phyloP scores from a whole-genome alignment of 37 sponge, comb jelly and placozoan genomes.

The Amphimedon queenslandica region DNA sequence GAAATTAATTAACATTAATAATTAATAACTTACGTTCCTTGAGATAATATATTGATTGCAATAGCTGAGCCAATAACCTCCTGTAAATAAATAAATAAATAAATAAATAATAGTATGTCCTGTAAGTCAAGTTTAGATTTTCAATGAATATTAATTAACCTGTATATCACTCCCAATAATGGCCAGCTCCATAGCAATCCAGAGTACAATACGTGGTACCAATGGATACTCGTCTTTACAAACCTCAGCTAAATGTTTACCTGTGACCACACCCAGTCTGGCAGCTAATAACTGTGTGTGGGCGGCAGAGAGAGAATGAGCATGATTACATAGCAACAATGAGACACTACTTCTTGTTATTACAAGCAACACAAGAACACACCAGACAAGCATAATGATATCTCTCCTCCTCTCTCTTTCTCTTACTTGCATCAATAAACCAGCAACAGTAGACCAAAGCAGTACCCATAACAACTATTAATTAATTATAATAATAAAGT shows the following conservation, averaged over 20 bases:
- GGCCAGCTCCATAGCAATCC: slow-evolving; percentile 91
- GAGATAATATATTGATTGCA: slow-evolving; percentile 80
- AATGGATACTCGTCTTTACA: slow-evolving; percentile 73
- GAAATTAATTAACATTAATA: not conserved
- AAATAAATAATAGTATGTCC: not conserved
- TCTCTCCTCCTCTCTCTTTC: too few relatives aligned
- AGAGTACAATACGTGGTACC: slow-evolving; percentile 76
- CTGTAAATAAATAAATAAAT: slow-evolving; percentile 15
- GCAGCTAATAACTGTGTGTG: slow-evolving; percentile 66
- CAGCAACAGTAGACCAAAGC: slow-evolving; percentile 79
- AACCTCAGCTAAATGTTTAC: slow-evolving; percentile 88
- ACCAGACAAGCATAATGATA: too few relatives aligned
- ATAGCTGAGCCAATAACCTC: slow-evolving; percentile 97
- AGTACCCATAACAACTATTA: slow-evolving; percentile 85
- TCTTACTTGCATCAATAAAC: slow-evolving; percentile 76
- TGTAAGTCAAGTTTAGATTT: not conserved
- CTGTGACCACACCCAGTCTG: slow-evolving; percentile 82
- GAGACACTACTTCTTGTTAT: not conserved
- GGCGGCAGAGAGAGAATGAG: not conserved
- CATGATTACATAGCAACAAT: not conserved
- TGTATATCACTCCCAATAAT: slow-evolving; percentile 96
- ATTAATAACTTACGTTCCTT: slow-evolving; percentile 51
- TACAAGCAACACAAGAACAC: not conserved
- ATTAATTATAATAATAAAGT: slow-evolving; percentile 1
- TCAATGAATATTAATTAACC: slow-evolving; percentile 16